These are phyloP conservation scores for Centruroides vittatus DNA, from an alignment of 1,140 invertebrate genomes.

Conservation along the genomic window DNA sequence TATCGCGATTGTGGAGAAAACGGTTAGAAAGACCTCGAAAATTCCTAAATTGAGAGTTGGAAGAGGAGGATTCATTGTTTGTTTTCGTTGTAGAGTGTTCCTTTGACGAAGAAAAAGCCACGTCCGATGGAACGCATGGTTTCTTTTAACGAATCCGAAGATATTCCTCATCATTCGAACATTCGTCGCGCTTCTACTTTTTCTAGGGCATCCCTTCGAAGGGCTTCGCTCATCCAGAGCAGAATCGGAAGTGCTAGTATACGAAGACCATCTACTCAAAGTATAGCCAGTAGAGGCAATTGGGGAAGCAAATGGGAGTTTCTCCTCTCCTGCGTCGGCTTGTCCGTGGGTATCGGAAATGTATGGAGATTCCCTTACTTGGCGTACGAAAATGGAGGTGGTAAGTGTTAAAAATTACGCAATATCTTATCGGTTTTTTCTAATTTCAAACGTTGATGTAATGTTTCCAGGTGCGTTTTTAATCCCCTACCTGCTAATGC, in stretches of 20 bases:
- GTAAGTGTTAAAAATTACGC: conserved; percentile 17
- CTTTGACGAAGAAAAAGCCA: background rate
- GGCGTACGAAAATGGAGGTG: conserved; percentile 31
- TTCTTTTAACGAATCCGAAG: background rate
- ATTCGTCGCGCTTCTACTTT: background rate
- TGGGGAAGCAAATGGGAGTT: conserved; percentile 31
- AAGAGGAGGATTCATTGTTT: too few species aligned
- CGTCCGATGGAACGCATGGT: background rate
- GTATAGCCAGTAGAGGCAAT: conserved; percentile 19
- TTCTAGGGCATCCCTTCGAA: conserved; percentile 7
- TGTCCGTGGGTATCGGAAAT: conserved; percentile 31
- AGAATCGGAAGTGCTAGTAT: conserved; percentile 9
- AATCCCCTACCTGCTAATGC: conserved; percentile 60
- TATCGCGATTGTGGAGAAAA: too few species aligned
- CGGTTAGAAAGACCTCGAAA: too few species aligned
- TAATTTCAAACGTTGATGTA: background rate
- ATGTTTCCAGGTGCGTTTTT: conserved; percentile 53
- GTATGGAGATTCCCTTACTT: conserved; percentile 32
- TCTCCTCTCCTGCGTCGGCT: conserved; percentile 28
- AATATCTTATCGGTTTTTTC: background rate
- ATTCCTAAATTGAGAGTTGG: too few species aligned
- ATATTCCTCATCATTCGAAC: background rate
- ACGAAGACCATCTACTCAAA: conserved; percentile 10
- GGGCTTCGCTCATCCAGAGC: background rate
- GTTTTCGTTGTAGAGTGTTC: background rate